phyloP scores from a whole-genome alignment of 53 echinoderm and acorn worm species.

The Stichopus horrens region DNA sequence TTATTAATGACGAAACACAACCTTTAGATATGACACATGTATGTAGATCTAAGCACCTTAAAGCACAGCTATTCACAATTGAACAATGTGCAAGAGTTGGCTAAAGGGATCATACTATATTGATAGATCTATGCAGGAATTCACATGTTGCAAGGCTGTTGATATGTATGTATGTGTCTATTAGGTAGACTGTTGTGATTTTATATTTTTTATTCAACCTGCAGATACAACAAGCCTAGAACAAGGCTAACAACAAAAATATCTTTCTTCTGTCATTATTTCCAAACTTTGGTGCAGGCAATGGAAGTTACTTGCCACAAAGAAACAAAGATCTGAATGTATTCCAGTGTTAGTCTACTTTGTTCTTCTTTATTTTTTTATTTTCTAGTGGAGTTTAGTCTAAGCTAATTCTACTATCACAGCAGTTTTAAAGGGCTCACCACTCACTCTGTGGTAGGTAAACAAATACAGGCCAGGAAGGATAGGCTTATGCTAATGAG shows the following conservation, averaged over 20 bases:
- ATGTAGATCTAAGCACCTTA: not conserved
- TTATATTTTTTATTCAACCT: too few relatives aligned
- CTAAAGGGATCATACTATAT: too few relatives aligned
- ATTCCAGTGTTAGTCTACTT: not conserved
- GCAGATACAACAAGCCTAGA: too few relatives aligned
- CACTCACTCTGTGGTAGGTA: conserved; percentile 6
- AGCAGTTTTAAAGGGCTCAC: not conserved
- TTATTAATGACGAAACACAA: not conserved
- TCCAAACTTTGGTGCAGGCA: too few relatives aligned
- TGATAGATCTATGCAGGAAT: too few relatives aligned
- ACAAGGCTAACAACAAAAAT: too few relatives aligned
- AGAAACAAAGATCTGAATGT: not conserved
- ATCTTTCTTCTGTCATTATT: too few relatives aligned
- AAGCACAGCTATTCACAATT: not conserved
- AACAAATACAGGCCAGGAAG: conserved; percentile 38
- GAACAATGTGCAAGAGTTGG: not conserved
- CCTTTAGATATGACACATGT: not conserved
- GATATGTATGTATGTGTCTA: too few relatives aligned
- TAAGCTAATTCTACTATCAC: not conserved
- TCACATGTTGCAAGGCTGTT: too few relatives aligned
- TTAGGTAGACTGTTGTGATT: too few relatives aligned
- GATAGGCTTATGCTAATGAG: conserved; percentile 42
- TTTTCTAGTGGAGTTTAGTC: not conserved
- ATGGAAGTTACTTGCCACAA: not conserved
- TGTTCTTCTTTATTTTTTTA: not conserved